phyloP scores from a whole-genome alignment of 2,113 vertebrate genomes.

The Galbula dea region DNA sequence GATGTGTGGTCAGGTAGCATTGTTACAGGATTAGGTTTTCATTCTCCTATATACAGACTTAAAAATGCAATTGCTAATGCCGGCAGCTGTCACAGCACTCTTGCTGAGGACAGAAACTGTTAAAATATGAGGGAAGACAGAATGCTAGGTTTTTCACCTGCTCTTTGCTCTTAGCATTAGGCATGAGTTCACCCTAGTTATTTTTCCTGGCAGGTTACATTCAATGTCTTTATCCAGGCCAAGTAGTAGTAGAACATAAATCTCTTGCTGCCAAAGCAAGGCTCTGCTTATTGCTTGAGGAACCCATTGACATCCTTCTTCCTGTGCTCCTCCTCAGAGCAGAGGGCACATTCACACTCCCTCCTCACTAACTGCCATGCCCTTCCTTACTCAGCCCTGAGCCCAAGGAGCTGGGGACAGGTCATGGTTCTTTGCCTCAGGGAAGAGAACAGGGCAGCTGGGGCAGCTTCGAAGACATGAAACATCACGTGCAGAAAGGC shows the following conservation, averaged over 20 bases:
- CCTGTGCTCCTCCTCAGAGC: neutral
- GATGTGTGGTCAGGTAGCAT: neutral
- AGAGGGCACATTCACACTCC: fast-evolving
- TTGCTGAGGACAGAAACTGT: neutral
- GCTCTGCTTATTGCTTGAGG: neutral
- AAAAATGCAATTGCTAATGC: neutral
- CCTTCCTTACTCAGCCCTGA: neutral
- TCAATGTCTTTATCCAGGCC: neutral
- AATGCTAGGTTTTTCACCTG: neutral
- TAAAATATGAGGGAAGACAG: neutral
- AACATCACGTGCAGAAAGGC: neutral
- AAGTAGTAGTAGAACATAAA: neutral
- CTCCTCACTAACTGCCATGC: fast-evolving
- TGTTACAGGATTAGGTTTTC: neutral
- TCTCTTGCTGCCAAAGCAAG: neutral
- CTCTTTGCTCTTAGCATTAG: neutral
- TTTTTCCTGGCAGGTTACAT: neutral
- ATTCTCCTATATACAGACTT: neutral
- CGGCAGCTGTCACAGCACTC: neutral
- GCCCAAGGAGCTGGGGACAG: neutral
- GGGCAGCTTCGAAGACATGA: neutral
- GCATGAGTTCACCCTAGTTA: neutral
- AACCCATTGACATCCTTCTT: neutral
- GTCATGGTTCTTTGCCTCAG: fast-evolving
- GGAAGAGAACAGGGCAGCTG: fast-evolving